Conservation (phyloP, 1,140 invertebrate genomes). For the Drosophila bifasciata region DNA sequence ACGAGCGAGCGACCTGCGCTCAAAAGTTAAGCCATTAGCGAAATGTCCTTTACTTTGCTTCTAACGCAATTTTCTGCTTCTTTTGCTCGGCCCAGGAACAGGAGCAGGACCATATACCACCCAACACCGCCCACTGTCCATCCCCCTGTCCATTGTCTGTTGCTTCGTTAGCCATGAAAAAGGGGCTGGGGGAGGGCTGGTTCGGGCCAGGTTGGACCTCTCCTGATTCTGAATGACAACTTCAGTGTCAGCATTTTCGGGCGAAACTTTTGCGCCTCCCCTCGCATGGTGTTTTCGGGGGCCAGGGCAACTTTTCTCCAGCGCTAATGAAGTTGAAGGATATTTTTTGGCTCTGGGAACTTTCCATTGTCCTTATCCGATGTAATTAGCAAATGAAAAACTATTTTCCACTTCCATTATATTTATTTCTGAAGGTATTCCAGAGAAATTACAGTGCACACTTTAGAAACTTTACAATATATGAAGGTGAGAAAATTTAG, state of each 20-base stretch:
- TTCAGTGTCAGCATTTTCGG: conserved; percentile 73
- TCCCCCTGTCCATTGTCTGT: conserved; percentile 62
- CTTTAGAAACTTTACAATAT: neutral
- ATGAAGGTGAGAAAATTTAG: no score
- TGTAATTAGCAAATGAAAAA: conserved; percentile 60
- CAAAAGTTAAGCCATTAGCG: conserved; percentile 81
- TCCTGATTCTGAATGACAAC: conserved; percentile 67
- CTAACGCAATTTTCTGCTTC: conserved; percentile 76
- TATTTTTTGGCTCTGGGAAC: conserved; percentile 50
- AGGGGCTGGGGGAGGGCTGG: conserved; percentile 5
- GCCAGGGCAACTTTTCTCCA: conserved; percentile 55
- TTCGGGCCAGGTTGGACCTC: conserved; percentile 49
- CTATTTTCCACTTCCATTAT: conserved; percentile 16
- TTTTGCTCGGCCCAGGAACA: conserved; percentile 29
- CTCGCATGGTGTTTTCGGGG: conserved; percentile 48
- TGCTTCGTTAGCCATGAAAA: conserved; percentile 59
- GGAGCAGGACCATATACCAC: neutral
- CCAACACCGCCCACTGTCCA: neutral
- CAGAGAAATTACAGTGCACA: no score
- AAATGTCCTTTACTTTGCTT: conserved; percentile 82
- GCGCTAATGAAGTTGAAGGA: conserved; percentile 77
- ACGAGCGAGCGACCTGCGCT: conserved; percentile 42
- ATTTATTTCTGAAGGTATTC: no score
- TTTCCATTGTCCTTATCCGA: conserved; percentile 23
- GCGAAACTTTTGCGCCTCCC: conserved; percentile 58